These are phyloP conservation scores for Heteromormyrus szaboi DNA, from an alignment of 2,797 vertebrate genomes.

Conservation along the genomic window DNA sequence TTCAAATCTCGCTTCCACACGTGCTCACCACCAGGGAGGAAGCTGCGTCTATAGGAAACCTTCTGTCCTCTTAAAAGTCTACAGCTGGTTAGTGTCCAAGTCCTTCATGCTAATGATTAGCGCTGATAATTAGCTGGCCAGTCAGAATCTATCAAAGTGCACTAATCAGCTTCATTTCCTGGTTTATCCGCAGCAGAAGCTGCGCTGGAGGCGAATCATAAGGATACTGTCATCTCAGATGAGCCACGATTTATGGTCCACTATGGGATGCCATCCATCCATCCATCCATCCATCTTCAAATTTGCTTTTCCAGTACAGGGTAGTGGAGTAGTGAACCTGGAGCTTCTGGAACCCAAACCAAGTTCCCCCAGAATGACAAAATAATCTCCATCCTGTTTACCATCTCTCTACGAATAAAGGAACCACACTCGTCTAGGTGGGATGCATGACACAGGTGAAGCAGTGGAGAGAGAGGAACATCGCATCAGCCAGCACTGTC, in stretches of 20 bases:
- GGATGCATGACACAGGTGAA: background rate
- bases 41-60: slow-evolving; percentile 25
- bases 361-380: background rate
- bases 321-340: background rate
- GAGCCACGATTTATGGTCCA: background rate
- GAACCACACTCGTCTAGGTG: background rate
- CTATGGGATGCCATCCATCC: background rate
- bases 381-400: background rate
- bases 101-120: slow-evolving; percentile 23
- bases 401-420: background rate
- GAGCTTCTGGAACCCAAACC: background rate
- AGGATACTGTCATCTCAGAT: background rate
- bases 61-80: background rate
- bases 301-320: background rate
- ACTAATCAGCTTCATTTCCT: background rate
- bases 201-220: background rate
- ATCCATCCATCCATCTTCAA: background rate
- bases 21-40: slow-evolving; percentile 24
- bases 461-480: background rate
- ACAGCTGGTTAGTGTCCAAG: background rate
- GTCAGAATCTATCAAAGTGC: background rate
- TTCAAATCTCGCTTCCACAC: slow-evolving; percentile 25
- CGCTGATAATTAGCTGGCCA: background rate
- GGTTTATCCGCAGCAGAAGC: background rate
- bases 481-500: background rate